Evolutionary conservation across 1,140 invertebrate genomes (phyloP), one percentile per base, ranked within the genome.

Genomic region (Pantala flavescens): DNA sequence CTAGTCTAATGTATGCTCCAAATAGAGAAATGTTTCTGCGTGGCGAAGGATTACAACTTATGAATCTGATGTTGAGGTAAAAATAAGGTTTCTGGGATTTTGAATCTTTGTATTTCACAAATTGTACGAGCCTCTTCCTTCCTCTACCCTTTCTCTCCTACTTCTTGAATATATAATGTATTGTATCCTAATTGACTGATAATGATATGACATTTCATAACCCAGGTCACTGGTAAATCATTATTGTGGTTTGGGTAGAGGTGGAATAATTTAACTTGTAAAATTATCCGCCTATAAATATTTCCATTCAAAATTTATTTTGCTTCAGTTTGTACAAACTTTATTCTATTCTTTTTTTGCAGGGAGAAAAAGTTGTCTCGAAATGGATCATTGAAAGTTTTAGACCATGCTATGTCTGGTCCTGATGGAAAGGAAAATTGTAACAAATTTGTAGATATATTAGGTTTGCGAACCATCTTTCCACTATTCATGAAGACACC

Each of bases 401-500:
- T 99, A 0, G 93, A 98, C 85, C 95, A 98, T 85, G 95, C 97
- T 19, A 93, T 98, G 87, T 93, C 92, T 63, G 96, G 96, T 7
- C 86, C 89, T 0, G 95, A 99, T 81, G 97, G 96, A 9, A 90
- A 88, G 79, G 95, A 98, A 77, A 98, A 98, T 81, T 98, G 97
- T 81, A 96, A 96, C 80, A 99, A 99, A 83, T 98, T 99, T 84
- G 94, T 99, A 0, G 98, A 99, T 81, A 99, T 99, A 79, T 86
- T 99, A 1, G 98, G 98, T 0, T 86, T 99, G 11, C 85, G 97
- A 42, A 98, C 95, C 0, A 92, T 99, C 73, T 99, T 99, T 84
- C 97, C 98, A 0, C 84, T 99, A 0, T 99, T 99, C 81, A 99
- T 99, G 97, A 97, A 98, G 85, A 98, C 97, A 0, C 97, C 97